phyloP scores from a whole-genome alignment of 53 echinoderm and acorn worm species.

The Luidia sarsii region DNA sequence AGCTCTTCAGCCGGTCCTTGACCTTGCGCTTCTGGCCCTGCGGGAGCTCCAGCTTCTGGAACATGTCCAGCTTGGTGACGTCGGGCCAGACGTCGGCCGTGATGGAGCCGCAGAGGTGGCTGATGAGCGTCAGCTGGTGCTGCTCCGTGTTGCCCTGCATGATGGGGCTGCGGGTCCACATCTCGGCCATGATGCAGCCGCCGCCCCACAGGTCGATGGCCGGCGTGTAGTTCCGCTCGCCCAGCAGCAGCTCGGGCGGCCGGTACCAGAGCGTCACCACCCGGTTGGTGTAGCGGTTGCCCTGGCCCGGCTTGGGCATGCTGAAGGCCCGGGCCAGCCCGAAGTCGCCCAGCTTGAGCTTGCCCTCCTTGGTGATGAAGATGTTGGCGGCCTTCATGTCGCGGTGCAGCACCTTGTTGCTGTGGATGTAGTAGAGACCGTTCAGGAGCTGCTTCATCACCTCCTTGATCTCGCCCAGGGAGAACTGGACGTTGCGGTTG shows the following conservation, averaged over 20 bases:
- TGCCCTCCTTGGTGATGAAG: conserved; percentile 87
- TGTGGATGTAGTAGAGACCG: conserved; percentile 90
- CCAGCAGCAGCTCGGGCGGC: conserved; percentile 90
- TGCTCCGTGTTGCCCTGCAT: conserved; percentile 99
- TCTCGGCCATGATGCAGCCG: conserved; percentile 98
- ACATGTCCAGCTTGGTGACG: conserved; percentile 87
- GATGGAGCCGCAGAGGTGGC: conserved; percentile 91
- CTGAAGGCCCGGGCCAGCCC: conserved; percentile 95
- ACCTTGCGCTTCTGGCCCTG: conserved; percentile 92
- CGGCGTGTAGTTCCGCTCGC: conserved; percentile 93
- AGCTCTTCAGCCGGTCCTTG: conserved; percentile 85
- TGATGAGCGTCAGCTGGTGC: conserved; percentile 92
- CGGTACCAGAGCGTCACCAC: conserved; percentile 98
- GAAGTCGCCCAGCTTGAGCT: conserved; percentile 87
- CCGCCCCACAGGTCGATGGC: conserved; percentile 96
- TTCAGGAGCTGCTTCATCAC: conserved; percentile 87
- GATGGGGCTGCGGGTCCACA: conserved; percentile 99
- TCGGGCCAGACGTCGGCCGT: conserved; percentile 80
- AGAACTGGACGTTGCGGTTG: conserved; percentile 89
- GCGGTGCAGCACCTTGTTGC: conserved; percentile 86
- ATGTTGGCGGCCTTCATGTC: conserved; percentile 99
- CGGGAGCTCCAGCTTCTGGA: conserved; percentile 83
- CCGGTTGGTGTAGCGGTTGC: conserved; percentile 86
- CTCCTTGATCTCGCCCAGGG: conserved; percentile 91
- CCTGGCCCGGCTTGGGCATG: conserved; percentile 76